Evolutionary conservation across 2,113 vertebrate species (phyloP).

Genomic region (Muntiacus muntjak): DNA sequence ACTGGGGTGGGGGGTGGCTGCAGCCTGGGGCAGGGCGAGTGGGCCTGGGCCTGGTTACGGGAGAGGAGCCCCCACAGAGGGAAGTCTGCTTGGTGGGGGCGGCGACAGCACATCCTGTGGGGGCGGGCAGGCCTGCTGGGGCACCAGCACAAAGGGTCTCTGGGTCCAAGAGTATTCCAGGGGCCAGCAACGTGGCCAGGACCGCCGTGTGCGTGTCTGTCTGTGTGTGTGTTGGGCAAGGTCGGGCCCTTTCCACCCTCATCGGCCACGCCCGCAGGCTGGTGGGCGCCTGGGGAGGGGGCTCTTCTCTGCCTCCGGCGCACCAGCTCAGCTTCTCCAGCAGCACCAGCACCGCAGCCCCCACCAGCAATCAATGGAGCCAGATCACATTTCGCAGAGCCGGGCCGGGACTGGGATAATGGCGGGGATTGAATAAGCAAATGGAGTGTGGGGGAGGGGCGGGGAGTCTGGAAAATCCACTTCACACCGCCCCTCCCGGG

Average conservation of each 20-base stretch:
- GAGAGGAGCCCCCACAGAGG: neutral
- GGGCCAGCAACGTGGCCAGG: neutral
- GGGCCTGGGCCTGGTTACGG: neutral
- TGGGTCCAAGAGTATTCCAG: too few species aligned
- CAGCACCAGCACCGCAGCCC: neutral
- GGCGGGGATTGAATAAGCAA: slow-evolving; percentile 67
- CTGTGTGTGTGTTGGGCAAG: neutral
- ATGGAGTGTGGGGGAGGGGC: slow-evolving; percentile 55
- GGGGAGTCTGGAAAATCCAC: slow-evolving; percentile 30
- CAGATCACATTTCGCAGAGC: slow-evolving; percentile 66
- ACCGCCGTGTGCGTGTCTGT: neutral
- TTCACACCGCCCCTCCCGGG: neutral
- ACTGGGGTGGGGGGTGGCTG: neutral
- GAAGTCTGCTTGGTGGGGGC: neutral
- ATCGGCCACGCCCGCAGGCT: neutral
- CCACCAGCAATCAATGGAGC: slow-evolving; percentile 52
- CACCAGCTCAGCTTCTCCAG: neutral
- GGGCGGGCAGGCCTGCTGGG: neutral
- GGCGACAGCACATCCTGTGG: neutral
- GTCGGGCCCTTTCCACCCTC: neutral
- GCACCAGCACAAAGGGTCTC: neutral
- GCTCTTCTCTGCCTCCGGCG: neutral
- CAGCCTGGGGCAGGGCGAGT: accelerated
- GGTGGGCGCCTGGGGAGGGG: neutral
- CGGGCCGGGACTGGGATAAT: slow-evolving; percentile 53